phyloP scores from a whole-genome alignment of 30 jellyfish, hydroid and myxozoan species.

The Euphysa ruthae region DNA sequence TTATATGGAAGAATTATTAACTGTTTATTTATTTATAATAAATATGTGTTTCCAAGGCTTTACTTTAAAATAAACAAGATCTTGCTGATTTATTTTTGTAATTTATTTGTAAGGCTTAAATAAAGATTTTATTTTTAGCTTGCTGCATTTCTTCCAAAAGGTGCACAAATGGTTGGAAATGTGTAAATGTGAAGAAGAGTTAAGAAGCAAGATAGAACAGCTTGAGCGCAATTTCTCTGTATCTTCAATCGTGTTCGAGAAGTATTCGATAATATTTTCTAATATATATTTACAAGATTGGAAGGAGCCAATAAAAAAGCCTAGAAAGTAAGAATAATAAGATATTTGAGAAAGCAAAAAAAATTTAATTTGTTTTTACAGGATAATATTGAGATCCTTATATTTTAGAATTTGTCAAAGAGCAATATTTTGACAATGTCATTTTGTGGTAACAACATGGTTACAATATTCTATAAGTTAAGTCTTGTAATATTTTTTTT shows the following conservation, averaged over 20 bases:
- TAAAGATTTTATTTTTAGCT: conserved; percentile 47
- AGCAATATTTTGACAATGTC: too few species aligned
- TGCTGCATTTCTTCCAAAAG: conserved; percentile 73
- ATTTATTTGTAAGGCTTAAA: not conserved
- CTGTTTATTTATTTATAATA: too few species aligned
- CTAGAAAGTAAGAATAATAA: conserved; percentile 31
- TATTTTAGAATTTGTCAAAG: too few species aligned
- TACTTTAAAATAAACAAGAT: too few species aligned
- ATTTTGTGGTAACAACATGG: too few species aligned
- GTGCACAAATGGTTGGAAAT: conserved; percentile 78
- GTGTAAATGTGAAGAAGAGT: conserved; percentile 41
- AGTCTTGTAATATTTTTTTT: too few species aligned
- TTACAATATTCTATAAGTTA: too few species aligned
- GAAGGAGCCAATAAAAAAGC: conserved; percentile 11
- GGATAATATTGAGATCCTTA: too few species aligned
- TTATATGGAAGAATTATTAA: too few species aligned
- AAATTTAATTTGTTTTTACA: too few species aligned
- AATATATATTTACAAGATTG: conserved; percentile 34
- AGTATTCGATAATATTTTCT: conserved; percentile 43
- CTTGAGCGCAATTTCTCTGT: conserved; percentile 83
- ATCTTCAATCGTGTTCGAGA: conserved; percentile 64
- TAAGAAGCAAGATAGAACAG: conserved; percentile 53
- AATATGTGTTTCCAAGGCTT: too few species aligned
- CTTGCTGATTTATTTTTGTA: not conserved
- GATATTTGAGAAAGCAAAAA: too few species aligned